Evolutionary conservation across 1,140 invertebrate species (phyloP), one percentile per base, ranked within the genome.

Genomic region (Harpegnathos saltator): DNA sequence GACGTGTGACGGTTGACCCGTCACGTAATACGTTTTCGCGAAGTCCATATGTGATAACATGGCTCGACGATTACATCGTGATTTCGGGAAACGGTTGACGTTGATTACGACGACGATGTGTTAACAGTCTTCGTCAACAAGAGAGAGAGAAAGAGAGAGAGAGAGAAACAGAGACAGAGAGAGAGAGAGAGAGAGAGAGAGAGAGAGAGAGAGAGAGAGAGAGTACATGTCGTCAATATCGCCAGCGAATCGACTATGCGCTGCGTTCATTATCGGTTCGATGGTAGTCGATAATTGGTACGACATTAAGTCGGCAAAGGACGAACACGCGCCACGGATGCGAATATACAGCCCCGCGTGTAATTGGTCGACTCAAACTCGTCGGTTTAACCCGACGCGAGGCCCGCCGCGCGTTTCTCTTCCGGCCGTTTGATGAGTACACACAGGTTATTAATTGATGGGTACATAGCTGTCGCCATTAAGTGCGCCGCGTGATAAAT

Each of bases 371-470:
- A 63, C n/a, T 29, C 4, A 4, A 17, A 68, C 48, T 44, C 38
- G 12, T 66, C 29, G 29, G 50, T 29, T 80, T 29, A 69, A 56
- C 22, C 4, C 15, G 1, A 5, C 29, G 29, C 29, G 52, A 0
- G 17, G 63, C n/a, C 58, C 24, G 48, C 33, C 58, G 44, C 58
- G 44, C 65, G 19, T 83, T 83, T 61, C 78, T 54, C 48, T 68
- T 65, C 62, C 61, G 63, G 3, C 65, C 56, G 78, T 84, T 88
- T 86, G 83, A 84, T n/a, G 73, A 81, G 50, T n/a, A n/a, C 58
- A 82, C 56, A 81, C 33, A 69, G 24, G 75, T 48, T 71, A 82
- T 87, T 87, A 84, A 88, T 85, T 87, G 85, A 85, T 85, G 54
- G 71, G 71, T 77, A 82, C 75, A 84, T 52, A 82, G 59, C 56